These are phyloP conservation scores for Anguilla obscura DNA, from an alignment of 2,797 vertebrate species.

Conservation along the genomic window DNA sequence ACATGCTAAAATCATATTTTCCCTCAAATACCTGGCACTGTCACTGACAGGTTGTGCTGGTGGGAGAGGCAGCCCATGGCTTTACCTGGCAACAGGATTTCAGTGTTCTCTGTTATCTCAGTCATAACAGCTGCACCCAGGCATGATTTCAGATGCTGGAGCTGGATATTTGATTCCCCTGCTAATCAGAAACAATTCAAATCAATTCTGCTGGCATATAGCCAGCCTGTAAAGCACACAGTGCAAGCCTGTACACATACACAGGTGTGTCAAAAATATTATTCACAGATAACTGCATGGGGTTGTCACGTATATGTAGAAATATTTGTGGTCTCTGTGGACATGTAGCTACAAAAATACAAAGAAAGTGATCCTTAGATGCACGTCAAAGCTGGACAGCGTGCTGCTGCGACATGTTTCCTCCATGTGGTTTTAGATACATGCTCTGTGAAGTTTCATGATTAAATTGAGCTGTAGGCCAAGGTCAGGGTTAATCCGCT, in stretches of 20 bases:
- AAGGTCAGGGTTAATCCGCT: conserved; percentile 1
- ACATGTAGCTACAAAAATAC: not conserved
- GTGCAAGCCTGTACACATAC: not conserved
- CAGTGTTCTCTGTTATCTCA: not conserved
- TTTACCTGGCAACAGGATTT: not conserved
- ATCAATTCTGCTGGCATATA: not conserved
- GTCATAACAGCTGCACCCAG: not conserved
- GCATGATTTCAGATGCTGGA: not conserved
- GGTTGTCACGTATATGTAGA: not conserved
- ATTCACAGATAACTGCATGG: not conserved
- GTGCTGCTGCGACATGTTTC: not conserved
- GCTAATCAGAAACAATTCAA: not conserved
- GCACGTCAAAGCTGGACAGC: not conserved
- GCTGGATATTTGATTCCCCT: not conserved
- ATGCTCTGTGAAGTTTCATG: not conserved
- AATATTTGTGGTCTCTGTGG: not conserved
- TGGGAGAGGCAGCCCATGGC: not conserved
- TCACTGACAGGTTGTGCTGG: not conserved
- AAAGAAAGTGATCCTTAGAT: not conserved
- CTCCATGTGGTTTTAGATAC: not conserved
- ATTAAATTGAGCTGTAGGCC: not conserved
- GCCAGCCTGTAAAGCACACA: not conserved
- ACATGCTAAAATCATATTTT: not conserved
- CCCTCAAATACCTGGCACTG: not conserved
- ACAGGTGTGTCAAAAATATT: not conserved